Percentiles rank a stretch among this genome's conserved stretches.
Evolutionary conservation across 2,113 vertebrate species (phyloP).

Genomic region (Perca fluviatilis): DNA sequence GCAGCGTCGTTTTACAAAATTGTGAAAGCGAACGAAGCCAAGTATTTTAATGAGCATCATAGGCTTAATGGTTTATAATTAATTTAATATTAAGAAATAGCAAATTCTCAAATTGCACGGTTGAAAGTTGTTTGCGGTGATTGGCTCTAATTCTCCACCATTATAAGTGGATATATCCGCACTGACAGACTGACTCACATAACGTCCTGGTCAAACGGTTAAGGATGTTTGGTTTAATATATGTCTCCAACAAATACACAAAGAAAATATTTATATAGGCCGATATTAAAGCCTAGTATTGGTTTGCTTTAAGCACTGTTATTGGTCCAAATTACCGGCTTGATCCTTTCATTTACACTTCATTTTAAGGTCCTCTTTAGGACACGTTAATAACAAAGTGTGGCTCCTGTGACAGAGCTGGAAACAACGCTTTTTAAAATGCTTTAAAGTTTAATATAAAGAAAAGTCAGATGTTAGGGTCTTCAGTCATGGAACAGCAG

Average conservation of each 20-base stretch:
- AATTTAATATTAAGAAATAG: constrained; percentile 36
- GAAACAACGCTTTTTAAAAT: neutral
- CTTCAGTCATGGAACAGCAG: constrained; percentile 35
- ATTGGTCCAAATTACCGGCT: constrained; percentile 1
- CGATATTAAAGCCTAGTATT: constrained; percentile 10
- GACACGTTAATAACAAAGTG: neutral
- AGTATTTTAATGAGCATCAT: constrained; percentile 24
- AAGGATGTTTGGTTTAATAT: constrained; percentile 8
- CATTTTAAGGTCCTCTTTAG: neutral
- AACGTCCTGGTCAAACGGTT: neutral
- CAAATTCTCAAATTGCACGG: neutral
- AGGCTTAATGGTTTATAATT: constrained; percentile 35
- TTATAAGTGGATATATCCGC: constrained; percentile 17
- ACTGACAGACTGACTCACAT: constrained; percentile 8
- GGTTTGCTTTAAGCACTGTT: neutral
- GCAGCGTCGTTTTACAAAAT: constrained; percentile 27
- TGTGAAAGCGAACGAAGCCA: constrained; percentile 14
- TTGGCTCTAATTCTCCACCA: constrained; percentile 6
- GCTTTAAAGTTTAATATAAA: constrained; percentile 6
- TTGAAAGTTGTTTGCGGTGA: neutral
- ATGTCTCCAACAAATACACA: constrained; percentile 18
- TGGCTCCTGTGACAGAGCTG: neutral
- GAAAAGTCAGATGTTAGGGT: constrained; percentile 22
- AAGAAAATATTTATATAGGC: constrained; percentile 6
- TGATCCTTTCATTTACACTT: constrained; percentile 26